Evolutionary conservation across 1,140 invertebrate genomes (phyloP), one percentile per base, ranked within the genome.

Genomic region (Drosophila biarmipes): DNA sequence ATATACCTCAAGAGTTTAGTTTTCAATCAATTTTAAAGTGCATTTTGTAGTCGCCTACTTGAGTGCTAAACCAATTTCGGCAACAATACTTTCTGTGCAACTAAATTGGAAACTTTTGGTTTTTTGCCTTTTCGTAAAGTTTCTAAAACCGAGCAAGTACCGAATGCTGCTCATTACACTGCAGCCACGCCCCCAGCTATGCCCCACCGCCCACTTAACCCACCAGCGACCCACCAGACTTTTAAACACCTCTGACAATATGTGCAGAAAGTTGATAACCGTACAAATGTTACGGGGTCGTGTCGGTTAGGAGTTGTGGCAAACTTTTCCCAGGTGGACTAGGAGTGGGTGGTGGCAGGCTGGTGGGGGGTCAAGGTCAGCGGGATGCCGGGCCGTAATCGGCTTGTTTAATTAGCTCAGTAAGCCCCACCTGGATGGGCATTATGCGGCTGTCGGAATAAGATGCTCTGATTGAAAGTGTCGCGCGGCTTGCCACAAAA

Each of bases 401-500:
- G 86, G 77, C 74, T 82, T 87, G 82, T 79, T 85, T 79, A 82
- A 87, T 87, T 87, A 82, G 84, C 61, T 63, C 46, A 58, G 46
- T 78, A 79, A 82, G 79, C 84, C 56, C 38, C 62, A 61, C 40
- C 56, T 77, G 56, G 52, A 67, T 71, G 78, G 73, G 76, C 61
- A 78, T 73, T 52, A 78, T 56, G 73, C 57, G 75, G 73, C 73
- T 80, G 80, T 80, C 80, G 66, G 43, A 71, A 48, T 64, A 73
- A 77, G 62, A 34, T 31, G 55, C 53, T 62, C 73, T 63, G 59
- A 81, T 77, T 80, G 73, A 62, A 48, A 73, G 57, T 81, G 78
- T 66, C 56, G 55, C 59, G 78, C 64, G 82, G 81, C 53, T 78
- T 48, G 61, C 81, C 82, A 57, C 82, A 78, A 82, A 82, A 87